phyloP scores from a whole-genome alignment of 2,797 vertebrate genomes.

The Leuciscus waleckii region DNA sequence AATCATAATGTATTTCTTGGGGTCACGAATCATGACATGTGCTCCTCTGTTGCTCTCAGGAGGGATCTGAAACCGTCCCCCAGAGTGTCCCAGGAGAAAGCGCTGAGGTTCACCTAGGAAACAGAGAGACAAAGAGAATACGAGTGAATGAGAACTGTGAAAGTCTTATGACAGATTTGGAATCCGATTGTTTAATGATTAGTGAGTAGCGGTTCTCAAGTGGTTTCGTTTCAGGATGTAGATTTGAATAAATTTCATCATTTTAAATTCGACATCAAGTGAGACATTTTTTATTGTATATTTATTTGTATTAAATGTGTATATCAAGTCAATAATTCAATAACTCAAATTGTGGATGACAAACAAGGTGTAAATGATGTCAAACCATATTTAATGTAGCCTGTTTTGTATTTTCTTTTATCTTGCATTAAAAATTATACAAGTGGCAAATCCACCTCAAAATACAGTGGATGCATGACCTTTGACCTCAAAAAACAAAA shows the following conservation, averaged over 20 bases:
- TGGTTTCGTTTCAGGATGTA: neutral
- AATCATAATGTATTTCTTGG: conserved; percentile 17
- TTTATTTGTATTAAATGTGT: neutral
- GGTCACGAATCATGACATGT: neutral
- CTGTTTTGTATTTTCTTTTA: neutral
- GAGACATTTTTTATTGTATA: neutral
- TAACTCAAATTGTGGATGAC: neutral
- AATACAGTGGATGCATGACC: neutral
- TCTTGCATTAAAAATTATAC: neutral
- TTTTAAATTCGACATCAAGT: neutral
- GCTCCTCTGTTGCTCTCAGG: conserved; percentile 70
- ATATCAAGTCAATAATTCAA: neutral
- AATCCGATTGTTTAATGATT: conserved; percentile 6
- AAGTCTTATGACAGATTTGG: neutral
- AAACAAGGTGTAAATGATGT: neutral
- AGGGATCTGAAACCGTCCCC: conserved; percentile 84
- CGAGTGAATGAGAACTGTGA: neutral
- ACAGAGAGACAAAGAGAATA: conserved; percentile 5
- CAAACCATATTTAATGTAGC: neutral
- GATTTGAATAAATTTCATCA: neutral
- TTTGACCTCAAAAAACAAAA: conserved; percentile 1
- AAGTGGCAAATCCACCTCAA: neutral
- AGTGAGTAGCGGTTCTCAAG: neutral
- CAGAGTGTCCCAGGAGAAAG: conserved; percentile 88
- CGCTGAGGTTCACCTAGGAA: conserved; percentile 81